These are phyloP conservation scores for Volucella inanis DNA, from an alignment of 2,888 invertebrate species.

Conservation along the genomic window DNA sequence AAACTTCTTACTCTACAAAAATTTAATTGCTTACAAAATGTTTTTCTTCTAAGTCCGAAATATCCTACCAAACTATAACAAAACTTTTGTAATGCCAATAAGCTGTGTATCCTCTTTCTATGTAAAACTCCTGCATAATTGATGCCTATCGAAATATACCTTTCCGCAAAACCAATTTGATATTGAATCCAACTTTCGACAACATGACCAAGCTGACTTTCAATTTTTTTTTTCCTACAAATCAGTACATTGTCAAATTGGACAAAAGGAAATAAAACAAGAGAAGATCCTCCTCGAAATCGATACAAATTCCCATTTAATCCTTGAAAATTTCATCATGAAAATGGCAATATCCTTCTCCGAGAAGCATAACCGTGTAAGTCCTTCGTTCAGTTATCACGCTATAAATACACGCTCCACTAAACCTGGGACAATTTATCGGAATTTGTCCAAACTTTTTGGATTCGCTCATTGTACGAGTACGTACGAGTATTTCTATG, in stretches of 20 bases:
- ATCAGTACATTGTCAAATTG: too few relatives aligned
- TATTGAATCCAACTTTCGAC: constrained; percentile 12
- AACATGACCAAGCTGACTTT: constrained; percentile 7
- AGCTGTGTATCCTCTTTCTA: not conserved
- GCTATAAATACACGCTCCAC: constrained; percentile 53
- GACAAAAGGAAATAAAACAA: not conserved
- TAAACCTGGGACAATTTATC: constrained; percentile 54
- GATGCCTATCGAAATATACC: not conserved
- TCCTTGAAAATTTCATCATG: constrained; percentile 49
- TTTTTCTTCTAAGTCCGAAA: not conserved
- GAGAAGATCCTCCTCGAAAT: not conserved
- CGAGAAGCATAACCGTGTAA: constrained; percentile 1
- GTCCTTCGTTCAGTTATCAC: constrained; percentile 53
- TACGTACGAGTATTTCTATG: not conserved
- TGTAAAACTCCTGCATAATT: not conserved
- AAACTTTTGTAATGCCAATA: not conserved
- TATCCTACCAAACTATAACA: not conserved
- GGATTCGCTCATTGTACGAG: not conserved
- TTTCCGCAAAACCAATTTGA: constrained; percentile 3
- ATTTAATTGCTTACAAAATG: constrained; percentile 1
- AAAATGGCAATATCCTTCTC: constrained; percentile 33
- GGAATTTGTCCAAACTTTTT: constrained; percentile 48
- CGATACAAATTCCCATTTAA: constrained; percentile 42
- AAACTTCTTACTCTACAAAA: too few relatives aligned
- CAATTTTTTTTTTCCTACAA: too few relatives aligned